Evolutionary conservation across 2,113 vertebrate species (phyloP).

Genomic region (Zosterops japonicus): DNA sequence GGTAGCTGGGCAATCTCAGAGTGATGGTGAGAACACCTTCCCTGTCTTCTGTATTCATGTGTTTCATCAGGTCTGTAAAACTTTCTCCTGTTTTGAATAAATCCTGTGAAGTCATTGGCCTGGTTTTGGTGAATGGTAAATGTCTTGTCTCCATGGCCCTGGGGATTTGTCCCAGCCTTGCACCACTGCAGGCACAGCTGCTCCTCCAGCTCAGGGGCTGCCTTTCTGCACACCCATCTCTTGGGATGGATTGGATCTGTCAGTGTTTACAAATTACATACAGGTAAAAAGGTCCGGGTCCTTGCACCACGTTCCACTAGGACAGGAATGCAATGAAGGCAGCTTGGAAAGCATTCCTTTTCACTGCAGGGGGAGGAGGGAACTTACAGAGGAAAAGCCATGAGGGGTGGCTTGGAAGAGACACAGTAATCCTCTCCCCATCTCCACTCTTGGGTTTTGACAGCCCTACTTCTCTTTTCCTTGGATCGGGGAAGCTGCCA

Average conservation of each 20-base stretch:
- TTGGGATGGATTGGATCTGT: background rate
- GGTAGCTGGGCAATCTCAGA: background rate
- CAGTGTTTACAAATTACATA: background rate
- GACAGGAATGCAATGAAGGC: background rate
- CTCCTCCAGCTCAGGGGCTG: background rate
- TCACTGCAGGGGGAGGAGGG: background rate
- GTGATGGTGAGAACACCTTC: background rate
- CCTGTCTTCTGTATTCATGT: background rate
- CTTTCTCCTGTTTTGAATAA: slow-evolving; percentile 36
- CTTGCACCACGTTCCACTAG: background rate
- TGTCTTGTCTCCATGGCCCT: rapidly evolving
- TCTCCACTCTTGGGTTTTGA: background rate
- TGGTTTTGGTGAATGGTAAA: background rate
- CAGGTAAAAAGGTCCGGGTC: background rate
- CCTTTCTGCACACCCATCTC: background rate
- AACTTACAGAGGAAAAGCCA: background rate
- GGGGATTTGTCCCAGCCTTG: background rate
- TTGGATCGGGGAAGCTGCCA: background rate
- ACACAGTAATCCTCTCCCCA: background rate
- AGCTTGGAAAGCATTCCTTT: background rate
- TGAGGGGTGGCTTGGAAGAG: background rate
- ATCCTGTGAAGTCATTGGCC: background rate
- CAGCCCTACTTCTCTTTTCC: background rate
- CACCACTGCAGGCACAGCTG: background rate
- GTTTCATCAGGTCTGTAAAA: background rate